phyloP scores from a whole-genome alignment of 2,888 invertebrate genomes.

The Galeopsomyia nigrocyanea region DNA sequence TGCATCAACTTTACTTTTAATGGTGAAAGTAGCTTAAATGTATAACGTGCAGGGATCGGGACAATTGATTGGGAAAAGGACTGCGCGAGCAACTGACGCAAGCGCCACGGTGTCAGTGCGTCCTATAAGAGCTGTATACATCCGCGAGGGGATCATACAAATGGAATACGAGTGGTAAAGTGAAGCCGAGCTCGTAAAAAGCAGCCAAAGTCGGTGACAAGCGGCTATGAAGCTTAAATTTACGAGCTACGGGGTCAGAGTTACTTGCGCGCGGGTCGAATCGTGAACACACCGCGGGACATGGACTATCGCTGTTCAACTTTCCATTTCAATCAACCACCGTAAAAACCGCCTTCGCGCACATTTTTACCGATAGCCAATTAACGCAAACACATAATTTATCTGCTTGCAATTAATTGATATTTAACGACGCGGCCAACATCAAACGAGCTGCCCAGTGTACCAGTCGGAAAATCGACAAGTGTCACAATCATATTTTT shows the following conservation, averaged over 20 bases:
- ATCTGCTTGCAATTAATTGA: neutral
- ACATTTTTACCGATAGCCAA: too few species aligned
- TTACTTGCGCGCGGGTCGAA: constrained; percentile 56
- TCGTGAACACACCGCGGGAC: constrained; percentile 58
- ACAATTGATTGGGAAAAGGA: too few species aligned
- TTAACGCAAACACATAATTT: neutral
- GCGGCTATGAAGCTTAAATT: constrained; percentile 61
- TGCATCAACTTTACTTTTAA: too few species aligned
- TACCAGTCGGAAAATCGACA: constrained; percentile 23
- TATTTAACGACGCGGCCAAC: neutral
- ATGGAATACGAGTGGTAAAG: constrained; percentile 36
- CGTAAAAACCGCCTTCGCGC: too few species aligned
- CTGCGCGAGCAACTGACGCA: too few species aligned
- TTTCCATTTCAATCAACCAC: constrained; percentile 37
- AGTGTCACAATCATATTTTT: constrained; percentile 39
- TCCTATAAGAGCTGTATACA: constrained; percentile 27
- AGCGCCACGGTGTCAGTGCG: neutral
- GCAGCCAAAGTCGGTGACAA: constrained; percentile 60
- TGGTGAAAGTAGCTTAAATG: too few species aligned
- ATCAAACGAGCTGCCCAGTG: neutral
- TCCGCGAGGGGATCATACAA: constrained; percentile 39
- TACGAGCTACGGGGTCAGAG: constrained; percentile 61
- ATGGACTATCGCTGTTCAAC: constrained; percentile 23
- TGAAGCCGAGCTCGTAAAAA: constrained; percentile 60
- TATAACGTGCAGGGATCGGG: too few species aligned